Evolutionary conservation across 2,113 vertebrate species (phyloP), one percentile per base, ranked within the genome.

Genomic region (Gobio gobio): DNA sequence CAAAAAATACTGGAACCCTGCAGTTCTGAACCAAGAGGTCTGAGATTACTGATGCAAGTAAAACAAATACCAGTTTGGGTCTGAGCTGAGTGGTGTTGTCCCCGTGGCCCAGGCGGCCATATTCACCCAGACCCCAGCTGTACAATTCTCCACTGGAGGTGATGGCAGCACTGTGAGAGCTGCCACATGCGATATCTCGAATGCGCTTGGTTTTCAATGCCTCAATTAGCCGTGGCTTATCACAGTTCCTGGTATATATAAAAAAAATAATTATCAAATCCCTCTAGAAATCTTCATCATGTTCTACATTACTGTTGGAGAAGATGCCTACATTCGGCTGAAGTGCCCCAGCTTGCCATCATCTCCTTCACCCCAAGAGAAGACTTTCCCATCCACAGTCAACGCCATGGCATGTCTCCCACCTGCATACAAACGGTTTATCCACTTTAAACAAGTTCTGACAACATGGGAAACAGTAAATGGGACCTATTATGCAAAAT

Each of bases 291-390:
- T 16, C 26, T 16, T 18, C 1, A 12, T 22, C 13, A 77, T 24
- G n/a, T 54, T 36, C 29, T 58, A 43, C 9, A 36, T 40, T 40
- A 5, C 26, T 22, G 9, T 13, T 12, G 5, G 3, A 59, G 24
- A 26, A 24, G 1, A 1, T 70, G 58, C 96, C 91, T 94, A 99
- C 98, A 99, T 99, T 93, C 98, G 94, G 90, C 98, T 99, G 91
- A 99, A 99, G 90, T 99, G 98, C 61, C 98, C 98, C 49, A 99
- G 97, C 85, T 99, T 99, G 80, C 98, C 98, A 66, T 99, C 98
- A 24, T 99, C 98, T 85, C 98, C 98, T 94, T 99, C 98, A 7
- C 98, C 98, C 98, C 98, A 99, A 0, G 98, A 99, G 89, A 99
- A 99, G 0, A 99, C 96, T 75, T 99, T 98, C n/a, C 98, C 98